Percentiles rank a stretch among this genome's conserved stretches.
These are phyloP conservation scores for Polyommatus iphigenia DNA, from an alignment of 2,888 invertebrate species.

Conservation along the genomic window DNA sequence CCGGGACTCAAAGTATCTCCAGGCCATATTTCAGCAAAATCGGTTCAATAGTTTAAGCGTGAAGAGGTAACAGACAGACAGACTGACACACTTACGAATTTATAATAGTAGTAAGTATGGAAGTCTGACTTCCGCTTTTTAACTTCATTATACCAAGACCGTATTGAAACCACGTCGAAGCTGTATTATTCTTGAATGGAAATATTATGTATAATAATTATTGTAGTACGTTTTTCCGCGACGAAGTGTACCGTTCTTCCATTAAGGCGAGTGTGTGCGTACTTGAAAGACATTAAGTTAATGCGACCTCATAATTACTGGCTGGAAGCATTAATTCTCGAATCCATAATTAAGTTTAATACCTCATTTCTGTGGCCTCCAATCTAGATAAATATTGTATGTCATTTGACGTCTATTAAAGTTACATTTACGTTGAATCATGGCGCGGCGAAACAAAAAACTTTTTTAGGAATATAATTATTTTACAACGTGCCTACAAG, in stretches of 20 bases:
- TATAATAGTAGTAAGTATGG: too few relatives aligned
- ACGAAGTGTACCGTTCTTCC: slow-evolving; percentile 46
- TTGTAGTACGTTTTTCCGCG: slow-evolving; percentile 37
- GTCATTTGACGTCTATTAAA: slow-evolving; percentile 67
- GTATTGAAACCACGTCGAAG: not conserved
- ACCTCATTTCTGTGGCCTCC: slow-evolving; percentile 75
- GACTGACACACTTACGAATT: too few relatives aligned
- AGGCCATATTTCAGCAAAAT: too few relatives aligned
- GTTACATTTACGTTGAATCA: slow-evolving; percentile 65
- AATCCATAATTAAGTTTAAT: slow-evolving; percentile 79
- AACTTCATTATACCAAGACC: too few relatives aligned
- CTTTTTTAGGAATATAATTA: slow-evolving; percentile 41
- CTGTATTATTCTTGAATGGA: not conserved
- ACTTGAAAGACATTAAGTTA: slow-evolving; percentile 77
- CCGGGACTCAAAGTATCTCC: too few relatives aligned
- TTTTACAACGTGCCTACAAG: slow-evolving; percentile 36
- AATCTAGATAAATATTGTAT: slow-evolving; percentile 76
- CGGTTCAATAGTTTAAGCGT: too few relatives aligned
- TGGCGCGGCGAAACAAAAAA: slow-evolving; percentile 45
- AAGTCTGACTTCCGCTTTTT: too few relatives aligned
- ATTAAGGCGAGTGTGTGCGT: slow-evolving; percentile 48
- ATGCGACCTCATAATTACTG: slow-evolving; percentile 79
- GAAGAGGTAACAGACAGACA: too few relatives aligned
- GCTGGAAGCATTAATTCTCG: slow-evolving; percentile 76
- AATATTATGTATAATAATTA: too few relatives aligned